Evolutionary conservation across 2,888 invertebrate species (phyloP).

Genomic region (Syrista parreyssii): DNA sequence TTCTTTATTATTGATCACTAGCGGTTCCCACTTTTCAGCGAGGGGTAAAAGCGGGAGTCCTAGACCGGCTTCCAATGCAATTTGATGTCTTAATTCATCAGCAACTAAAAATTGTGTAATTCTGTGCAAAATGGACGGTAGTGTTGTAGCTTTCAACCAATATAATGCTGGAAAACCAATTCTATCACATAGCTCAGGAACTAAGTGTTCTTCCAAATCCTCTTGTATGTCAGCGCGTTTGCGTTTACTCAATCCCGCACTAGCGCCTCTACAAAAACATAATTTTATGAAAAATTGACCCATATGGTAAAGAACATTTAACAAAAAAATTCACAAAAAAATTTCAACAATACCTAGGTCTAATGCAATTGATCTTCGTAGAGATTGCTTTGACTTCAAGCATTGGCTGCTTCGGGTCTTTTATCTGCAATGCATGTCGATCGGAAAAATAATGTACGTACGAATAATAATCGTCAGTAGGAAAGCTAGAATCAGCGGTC

Average conservation of each 20-base stretch:
- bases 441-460: slow-evolving; percentile 81
- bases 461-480: slow-evolving; percentile 70
- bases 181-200: slow-evolving; percentile 88
- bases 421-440: slow-evolving; percentile 78
- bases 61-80: slow-evolving; percentile 67
- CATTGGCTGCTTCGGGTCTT: slow-evolving; percentile 78
- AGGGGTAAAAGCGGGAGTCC: slow-evolving; percentile 52
- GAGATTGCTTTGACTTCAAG: slow-evolving; percentile 82
- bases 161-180: slow-evolving; percentile 78
- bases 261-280: slow-evolving; percentile 59
- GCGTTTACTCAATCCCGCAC: slow-evolving; percentile 55
- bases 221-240: slow-evolving; percentile 67
- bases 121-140: slow-evolving; percentile 89
- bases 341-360: slow-evolving; percentile 63
- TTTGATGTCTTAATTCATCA: slow-evolving; percentile 75
- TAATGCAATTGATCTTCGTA: slow-evolving; percentile 71
- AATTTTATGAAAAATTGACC: neutral
- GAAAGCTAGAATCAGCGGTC: slow-evolving; percentile 76
- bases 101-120: slow-evolving; percentile 76
- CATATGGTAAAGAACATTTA: neutral
- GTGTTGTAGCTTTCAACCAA: slow-evolving; percentile 85
- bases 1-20: slow-evolving; percentile 37
- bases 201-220: slow-evolving; percentile 75
- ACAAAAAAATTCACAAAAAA: neutral
- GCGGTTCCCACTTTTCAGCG: slow-evolving; percentile 56